Conservation (phyloP, 2,888 invertebrate genomes). For the Raillietiella orientalis region DNA sequence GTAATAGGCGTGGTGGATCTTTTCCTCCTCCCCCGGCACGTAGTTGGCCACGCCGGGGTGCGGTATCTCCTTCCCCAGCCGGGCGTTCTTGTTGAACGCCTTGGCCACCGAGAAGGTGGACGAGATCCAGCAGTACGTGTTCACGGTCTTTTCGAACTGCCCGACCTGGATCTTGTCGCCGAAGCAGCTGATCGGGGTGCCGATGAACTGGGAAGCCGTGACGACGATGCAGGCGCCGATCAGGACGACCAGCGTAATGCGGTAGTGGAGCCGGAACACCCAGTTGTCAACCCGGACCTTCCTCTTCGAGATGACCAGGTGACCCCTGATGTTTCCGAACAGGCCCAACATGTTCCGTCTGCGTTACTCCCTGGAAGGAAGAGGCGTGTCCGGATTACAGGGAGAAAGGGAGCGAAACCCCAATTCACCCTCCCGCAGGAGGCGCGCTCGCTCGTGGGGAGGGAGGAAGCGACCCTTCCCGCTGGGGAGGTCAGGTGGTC, state of each 20-base stretch:
- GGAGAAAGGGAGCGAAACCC: too few relatives aligned
- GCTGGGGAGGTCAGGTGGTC: too few relatives aligned
- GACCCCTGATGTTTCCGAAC: too few relatives aligned
- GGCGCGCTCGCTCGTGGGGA: too few relatives aligned
- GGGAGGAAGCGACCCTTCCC: too few relatives aligned
- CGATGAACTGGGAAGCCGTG: constrained; percentile 9
- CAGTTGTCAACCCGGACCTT: constrained; percentile 9
- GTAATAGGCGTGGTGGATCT: constrained; percentile 10
- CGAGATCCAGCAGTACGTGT: constrained; percentile 9
- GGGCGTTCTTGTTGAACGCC: constrained; percentile 7
- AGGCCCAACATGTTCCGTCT: too few relatives aligned
- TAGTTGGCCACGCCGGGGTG: constrained; percentile 11
- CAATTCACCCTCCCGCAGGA: too few relatives aligned
- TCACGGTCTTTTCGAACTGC: constrained; percentile 7
- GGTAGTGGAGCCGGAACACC: constrained; percentile 9
- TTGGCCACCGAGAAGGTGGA: constrained; percentile 10
- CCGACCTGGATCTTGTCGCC: too few relatives aligned
- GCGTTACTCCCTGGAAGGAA: too few relatives aligned
- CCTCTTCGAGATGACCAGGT: too few relatives aligned
- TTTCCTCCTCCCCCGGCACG: constrained; percentile 7
- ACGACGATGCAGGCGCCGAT: constrained; percentile 9
- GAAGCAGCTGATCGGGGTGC: constrained; percentile 9
- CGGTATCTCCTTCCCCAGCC: constrained; percentile 9
- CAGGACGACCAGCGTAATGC: constrained; percentile 8
- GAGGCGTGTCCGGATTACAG: too few relatives aligned